A percentile compares a stretch with the other conserved stretches of the same genome.
phyloP scores from a whole-genome alignment of 2,888 invertebrate genomes.

The Parnassius orleans region DNA sequence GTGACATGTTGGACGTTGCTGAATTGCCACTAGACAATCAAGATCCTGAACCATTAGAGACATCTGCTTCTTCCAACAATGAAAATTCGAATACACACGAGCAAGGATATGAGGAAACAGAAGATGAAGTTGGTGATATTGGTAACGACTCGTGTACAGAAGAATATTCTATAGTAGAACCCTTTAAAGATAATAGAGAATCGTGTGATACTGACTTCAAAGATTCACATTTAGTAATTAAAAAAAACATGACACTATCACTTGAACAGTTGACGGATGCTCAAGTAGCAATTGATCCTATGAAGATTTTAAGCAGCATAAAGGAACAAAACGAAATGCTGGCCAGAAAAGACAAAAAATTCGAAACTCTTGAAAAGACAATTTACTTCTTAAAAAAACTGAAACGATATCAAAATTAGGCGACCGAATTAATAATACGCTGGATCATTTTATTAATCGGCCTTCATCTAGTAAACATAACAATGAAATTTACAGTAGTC shows the following conservation, averaged over 20 bases:
- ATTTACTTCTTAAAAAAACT: slow-evolving; percentile 40
- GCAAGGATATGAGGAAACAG: slow-evolving; percentile 58
- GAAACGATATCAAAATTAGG: slow-evolving; percentile 39
- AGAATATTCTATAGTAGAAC: slow-evolving; percentile 36
- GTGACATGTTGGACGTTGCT: slow-evolving; percentile 71
- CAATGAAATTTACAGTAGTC: neutral
- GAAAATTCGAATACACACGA: slow-evolving; percentile 49
- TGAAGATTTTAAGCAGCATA: slow-evolving; percentile 48
- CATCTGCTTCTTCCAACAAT: slow-evolving; percentile 46
- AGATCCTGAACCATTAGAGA: slow-evolving; percentile 49
- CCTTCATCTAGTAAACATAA: slow-evolving; percentile 37
- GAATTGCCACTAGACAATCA: slow-evolving; percentile 71
- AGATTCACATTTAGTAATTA: neutral
- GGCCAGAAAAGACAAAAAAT: slow-evolving; percentile 45
- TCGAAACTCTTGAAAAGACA: slow-evolving; percentile 44
- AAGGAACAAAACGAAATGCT: slow-evolving; percentile 46
- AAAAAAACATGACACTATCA: neutral
- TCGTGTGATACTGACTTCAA: neutral
- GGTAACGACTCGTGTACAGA: slow-evolving; percentile 51
- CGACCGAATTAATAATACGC: slow-evolving; percentile 41
- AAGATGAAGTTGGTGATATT: slow-evolving; percentile 65
- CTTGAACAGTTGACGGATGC: slow-evolving; percentile 24
- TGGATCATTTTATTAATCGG: slow-evolving; percentile 44
- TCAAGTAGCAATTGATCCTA: slow-evolving; percentile 38
- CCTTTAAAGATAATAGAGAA: slow-evolving; percentile 17